Conservation (phyloP, 2,113 vertebrate species). For the Callaeas wilsoni region DNA sequence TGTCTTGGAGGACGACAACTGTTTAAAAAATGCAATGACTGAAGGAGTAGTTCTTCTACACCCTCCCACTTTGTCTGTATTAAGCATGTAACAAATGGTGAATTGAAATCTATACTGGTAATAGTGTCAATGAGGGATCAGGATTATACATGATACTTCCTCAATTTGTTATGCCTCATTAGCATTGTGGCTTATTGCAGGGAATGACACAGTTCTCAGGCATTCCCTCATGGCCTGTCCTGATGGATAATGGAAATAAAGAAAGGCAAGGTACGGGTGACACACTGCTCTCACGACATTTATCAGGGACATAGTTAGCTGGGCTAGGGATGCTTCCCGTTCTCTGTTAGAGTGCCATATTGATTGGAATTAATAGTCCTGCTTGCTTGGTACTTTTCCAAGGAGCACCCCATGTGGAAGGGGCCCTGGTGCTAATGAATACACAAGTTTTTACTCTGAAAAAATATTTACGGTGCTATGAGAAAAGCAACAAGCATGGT, state of each 20-base stretch:
- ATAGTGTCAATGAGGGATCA: slow-evolving; percentile 78
- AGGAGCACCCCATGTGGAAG: not conserved
- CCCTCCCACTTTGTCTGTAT: slow-evolving; percentile 56
- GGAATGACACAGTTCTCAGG: slow-evolving; percentile 49
- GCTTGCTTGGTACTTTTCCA: slow-evolving; percentile 5
- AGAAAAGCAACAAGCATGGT: not conserved
- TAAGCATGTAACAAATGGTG: slow-evolving; percentile 68
- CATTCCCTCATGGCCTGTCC: slow-evolving; percentile 68
- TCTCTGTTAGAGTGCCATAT: slow-evolving; percentile 21
- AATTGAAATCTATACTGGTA: slow-evolving; percentile 64
- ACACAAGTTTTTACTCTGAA: not conserved
- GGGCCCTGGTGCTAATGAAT: not conserved
- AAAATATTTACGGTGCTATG: not conserved
- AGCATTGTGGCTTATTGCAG: slow-evolving; percentile 69
- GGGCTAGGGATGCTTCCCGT: slow-evolving; percentile 38
- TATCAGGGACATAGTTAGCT: slow-evolving; percentile 62
- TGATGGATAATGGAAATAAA: slow-evolving; percentile 73
- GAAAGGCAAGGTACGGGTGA: slow-evolving; percentile 49
- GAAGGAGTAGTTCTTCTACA: slow-evolving; percentile 47
- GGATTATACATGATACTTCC: slow-evolving; percentile 75
- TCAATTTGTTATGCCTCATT: slow-evolving; percentile 77
- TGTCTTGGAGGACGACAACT: slow-evolving; percentile 64
- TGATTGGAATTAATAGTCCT: slow-evolving; percentile 48
- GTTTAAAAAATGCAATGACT: slow-evolving; percentile 55
- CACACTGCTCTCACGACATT: slow-evolving; percentile 43